Evolutionary conservation across 2,113 vertebrate genomes (phyloP).

Genomic region (Equus przewalskii): DNA sequence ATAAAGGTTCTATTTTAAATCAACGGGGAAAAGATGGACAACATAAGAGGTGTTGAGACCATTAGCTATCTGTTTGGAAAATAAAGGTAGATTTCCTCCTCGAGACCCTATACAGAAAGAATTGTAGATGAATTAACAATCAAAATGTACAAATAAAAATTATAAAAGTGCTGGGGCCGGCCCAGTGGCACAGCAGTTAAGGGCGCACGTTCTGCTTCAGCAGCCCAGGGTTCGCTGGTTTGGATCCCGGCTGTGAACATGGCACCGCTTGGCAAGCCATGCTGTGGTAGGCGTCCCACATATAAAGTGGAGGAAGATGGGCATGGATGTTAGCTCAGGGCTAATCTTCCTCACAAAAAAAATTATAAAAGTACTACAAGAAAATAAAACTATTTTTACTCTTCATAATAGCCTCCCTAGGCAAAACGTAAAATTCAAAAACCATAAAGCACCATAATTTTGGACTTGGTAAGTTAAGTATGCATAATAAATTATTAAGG

Average conservation of each 20-base stretch:
- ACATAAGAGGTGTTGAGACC: not conserved
- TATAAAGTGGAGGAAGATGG: too few relatives aligned
- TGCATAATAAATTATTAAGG: not conserved
- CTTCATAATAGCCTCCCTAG: not conserved
- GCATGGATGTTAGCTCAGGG: too few relatives aligned
- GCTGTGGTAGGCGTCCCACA: too few relatives aligned
- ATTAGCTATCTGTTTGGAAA: not conserved
- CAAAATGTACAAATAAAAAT: not conserved
- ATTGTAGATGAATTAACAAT: not conserved
- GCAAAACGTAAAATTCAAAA: not conserved
- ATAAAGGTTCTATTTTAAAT: not conserved
- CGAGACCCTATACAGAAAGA: not conserved
- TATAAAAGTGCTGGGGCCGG: not conserved
- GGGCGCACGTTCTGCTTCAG: too few relatives aligned
- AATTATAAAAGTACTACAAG: not conserved
- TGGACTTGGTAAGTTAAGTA: not conserved
- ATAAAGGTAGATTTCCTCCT: not conserved
- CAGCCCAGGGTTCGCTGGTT: too few relatives aligned
- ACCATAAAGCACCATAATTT: not conserved
- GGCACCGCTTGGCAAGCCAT: too few relatives aligned
- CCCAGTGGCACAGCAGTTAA: too few relatives aligned
- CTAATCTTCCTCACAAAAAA: not conserved
- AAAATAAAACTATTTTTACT: not conserved
- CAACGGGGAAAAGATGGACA: not conserved
- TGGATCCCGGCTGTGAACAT: too few relatives aligned